Evolutionary conservation across 2,888 invertebrate species (phyloP).

Genomic region (Digitonthophagus gazella): DNA sequence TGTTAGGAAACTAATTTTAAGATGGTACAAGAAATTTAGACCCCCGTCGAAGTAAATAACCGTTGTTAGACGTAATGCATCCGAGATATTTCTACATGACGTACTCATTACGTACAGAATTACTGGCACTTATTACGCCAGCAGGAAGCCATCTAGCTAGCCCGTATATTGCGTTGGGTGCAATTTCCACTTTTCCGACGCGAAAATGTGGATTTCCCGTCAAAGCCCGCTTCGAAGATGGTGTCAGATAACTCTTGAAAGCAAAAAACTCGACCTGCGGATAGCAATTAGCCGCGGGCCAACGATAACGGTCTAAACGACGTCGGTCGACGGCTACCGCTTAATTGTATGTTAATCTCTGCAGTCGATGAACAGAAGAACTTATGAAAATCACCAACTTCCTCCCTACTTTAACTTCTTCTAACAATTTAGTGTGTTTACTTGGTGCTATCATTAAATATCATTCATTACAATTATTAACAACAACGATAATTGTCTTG

Average conservation of each 20-base stretch:
- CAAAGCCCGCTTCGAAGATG: background rate
- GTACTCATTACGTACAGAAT: background rate
- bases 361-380: background rate
- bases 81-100: background rate
- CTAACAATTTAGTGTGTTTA: too few relatives aligned
- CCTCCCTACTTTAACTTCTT: background rate
- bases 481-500: too few relatives aligned
- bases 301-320: background rate
- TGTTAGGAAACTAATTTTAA: background rate
- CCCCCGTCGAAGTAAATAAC: background rate
- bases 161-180: background rate
- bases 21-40: background rate
- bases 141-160: background rate
- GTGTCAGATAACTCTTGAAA: background rate
- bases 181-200: background rate
- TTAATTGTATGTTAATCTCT: background rate
- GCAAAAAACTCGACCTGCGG: background rate
- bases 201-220: background rate
- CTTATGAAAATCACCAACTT: background rate
- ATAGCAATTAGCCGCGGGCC: background rate
- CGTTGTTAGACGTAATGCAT: background rate
- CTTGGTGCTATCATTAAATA: too few relatives aligned
- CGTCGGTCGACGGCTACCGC: background rate
- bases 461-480: too few relatives aligned
- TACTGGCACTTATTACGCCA: background rate